Conservation (phyloP, 2,113 vertebrate species). For the Notiomystis cincta region DNA sequence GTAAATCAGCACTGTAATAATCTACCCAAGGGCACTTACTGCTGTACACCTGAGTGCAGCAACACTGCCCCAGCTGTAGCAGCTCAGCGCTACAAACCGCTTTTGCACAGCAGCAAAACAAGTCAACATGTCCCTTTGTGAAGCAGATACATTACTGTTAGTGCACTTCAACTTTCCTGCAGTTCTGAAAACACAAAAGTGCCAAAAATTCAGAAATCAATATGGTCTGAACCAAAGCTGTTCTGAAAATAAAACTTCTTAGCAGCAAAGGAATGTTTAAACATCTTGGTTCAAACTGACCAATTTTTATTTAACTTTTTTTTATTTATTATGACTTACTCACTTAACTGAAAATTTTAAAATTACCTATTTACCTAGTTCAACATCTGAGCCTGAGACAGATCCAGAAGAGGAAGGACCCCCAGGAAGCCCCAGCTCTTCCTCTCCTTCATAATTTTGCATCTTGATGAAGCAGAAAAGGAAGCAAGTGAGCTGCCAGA, state of each 20-base stretch:
- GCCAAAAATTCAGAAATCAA: neutral
- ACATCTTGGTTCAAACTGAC: neutral
- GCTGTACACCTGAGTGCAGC: neutral
- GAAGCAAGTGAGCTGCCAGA: neutral
- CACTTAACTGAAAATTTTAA: neutral
- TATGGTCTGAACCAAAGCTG: neutral
- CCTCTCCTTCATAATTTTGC: neutral
- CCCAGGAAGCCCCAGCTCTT: neutral
- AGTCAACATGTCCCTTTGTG: neutral
- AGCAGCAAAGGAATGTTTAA: neutral
- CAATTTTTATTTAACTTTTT: neutral
- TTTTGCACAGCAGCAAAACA: neutral
- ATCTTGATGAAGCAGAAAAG: neutral
- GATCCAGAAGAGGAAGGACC: neutral
- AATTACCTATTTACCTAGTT: neutral
- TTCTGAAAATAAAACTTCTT: neutral
- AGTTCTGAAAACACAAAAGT: neutral
- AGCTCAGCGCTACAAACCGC: neutral
- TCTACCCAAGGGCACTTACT: neutral
- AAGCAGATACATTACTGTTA: accelerated
- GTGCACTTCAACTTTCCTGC: neutral
- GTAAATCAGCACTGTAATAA: neutral
- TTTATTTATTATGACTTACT: neutral
- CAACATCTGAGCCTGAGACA: neutral
- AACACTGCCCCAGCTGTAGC: neutral